Evolutionary conservation across 2,113 vertebrate species (phyloP), one percentile per base, ranked within the genome.

Genomic region (Sylvilagus bachmani): DNA sequence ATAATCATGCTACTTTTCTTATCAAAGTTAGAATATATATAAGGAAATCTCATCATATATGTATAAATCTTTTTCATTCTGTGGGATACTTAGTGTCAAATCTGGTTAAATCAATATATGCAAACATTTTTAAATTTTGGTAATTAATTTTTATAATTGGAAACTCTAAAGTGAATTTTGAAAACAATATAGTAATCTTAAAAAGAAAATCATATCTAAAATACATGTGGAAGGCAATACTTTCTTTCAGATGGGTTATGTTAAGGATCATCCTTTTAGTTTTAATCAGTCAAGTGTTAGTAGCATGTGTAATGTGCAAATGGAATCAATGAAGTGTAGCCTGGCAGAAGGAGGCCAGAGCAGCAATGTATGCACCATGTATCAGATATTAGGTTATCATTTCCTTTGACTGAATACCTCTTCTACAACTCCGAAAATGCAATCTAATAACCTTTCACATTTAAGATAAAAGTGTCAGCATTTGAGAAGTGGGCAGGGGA

Each of bases 391-490:
- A 90, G 11, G 38, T 27, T 93, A 69, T 88, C 17, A 77, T 79
- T 92, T 94, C 38, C 19, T 86, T 81, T 44, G 44, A 86, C 81
- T 25, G 10, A 77, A 90, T 95, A 27, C 66, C 78, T 96, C 81
- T 51, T 86, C 75, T 82, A 94, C 70, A 86, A 24, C 29, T 89
- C 36, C 19, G 67, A 49, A 95, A 92, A 81, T 84, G 31, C 10
- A 93, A 29, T 78, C 70, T 81, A 81, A 89, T 86, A 94, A 84
- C 49, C 61, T 92, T 94, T 90, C 55, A 94, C 64, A 93, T 81
- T 95, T 79, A 96, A 95, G 67, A 62, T 27, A 83, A 96, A 92
- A 83, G 27, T 97, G n/a, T 81, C 78, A 92, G 19, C 9, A 90
- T 27, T 95, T 94, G 62, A 92, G 49, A 94, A 90, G 24, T 51